Percentiles rank a stretch among this genome's conserved stretches.
Conservation (phyloP, 2,113 vertebrate genomes). For the Hyperopisus bebe region DNA sequence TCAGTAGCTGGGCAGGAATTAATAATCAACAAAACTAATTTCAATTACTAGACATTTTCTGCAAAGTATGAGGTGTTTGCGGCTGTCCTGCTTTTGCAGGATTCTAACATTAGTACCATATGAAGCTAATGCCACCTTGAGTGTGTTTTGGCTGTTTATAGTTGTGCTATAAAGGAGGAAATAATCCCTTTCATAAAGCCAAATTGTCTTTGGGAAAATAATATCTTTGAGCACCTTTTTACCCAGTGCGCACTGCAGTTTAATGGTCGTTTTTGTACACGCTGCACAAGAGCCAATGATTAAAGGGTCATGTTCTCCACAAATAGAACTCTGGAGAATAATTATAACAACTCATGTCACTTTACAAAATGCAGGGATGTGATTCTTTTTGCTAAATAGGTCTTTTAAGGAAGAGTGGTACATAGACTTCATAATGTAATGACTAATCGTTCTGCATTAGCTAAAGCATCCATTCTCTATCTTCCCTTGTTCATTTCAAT, state of each 20-base stretch:
- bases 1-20: background rate
- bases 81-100: background rate
- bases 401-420: conserved; percentile 10
- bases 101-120: background rate
- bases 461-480: background rate
- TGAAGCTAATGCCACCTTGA: no score
- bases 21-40: background rate
- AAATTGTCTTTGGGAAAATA: conserved; percentile 11
- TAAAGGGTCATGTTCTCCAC: background rate
- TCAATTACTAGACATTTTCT: background rate
- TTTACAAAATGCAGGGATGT: background rate
- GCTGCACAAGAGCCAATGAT: background rate
- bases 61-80: background rate
- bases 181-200: background rate
- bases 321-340: background rate
- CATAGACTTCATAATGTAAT: background rate
- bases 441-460: background rate
- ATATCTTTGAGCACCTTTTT: conserved; percentile 1
- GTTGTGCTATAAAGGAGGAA: no score
- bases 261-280: background rate
- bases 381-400: background rate
- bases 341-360: conserved; percentile 3
- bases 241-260: background rate
- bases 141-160: background rate
- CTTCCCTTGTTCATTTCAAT: background rate